Base-by-base conservation (phyloP, 2,113 vertebrate species). In the Neolamprologus ventralis region DNA sequence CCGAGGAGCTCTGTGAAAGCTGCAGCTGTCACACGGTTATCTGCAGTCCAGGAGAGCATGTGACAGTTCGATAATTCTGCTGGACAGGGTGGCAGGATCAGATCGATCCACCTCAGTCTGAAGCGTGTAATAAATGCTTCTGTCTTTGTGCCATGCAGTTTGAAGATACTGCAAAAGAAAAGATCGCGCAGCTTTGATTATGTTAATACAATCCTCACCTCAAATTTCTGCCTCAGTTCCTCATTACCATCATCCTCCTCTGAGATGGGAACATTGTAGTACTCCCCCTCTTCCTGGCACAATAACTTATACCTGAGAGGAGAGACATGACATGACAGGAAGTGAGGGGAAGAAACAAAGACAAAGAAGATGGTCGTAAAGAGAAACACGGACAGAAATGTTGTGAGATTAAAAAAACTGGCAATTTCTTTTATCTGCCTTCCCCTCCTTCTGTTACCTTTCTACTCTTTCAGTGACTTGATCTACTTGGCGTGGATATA, bases 221-320 rank as follows among this genome's bases (percentile, higher is more conserved):
- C 98, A 91, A 99, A 99, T 91, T 99, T 99, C 96, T 98, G 97
- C 83, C 97, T 95, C 73, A 99, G 97, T 81, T 99, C 98, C 83
- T 95, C 88, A 40, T 99, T 98, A 9, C 97, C 98, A 58, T 98
- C 98, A 7, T 97, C 97, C 55, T 98, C 98, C 91, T 99, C 98
- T 7, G 98, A 97, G 89, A 99, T 99, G 81, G 98, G 98, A 35
- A 99, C 98, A 0, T 98, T 99, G 92, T 99, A 99, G 95, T 99
- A 99, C 94, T 99, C 98, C 0, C 98, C 98, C 89, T 99, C 98
- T 87, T 99, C 98, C 87, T 99, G 97, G 90, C 98, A 99, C 91
- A 99, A 93, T 92, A 99, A 80, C 86, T 99, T 99, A 94, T 98
- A 99, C 98, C 98, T 99, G 93, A 85, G 10, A 84, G 80, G 45